Percentiles rank a stretch among this genome's conserved stretches.
phyloP scores from a whole-genome alignment of 2,113 vertebrate species.

The Acanthochromis polyacanthus region DNA sequence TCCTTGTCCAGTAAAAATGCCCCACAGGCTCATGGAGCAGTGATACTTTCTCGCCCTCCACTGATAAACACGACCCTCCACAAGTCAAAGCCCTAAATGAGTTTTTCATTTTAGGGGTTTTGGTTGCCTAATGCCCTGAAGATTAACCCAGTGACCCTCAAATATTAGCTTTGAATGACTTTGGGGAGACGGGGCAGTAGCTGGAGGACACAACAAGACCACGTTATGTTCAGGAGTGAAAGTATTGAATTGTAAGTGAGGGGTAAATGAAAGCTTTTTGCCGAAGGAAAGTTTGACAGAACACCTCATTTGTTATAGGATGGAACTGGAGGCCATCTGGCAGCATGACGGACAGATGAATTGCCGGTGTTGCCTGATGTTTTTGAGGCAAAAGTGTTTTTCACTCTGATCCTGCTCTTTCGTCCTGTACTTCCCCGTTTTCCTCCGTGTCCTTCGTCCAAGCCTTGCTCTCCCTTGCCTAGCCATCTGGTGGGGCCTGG shows the following conservation, averaged over 20 bases:
- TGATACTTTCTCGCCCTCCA: conserved; percentile 38
- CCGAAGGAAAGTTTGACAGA: conserved; percentile 1
- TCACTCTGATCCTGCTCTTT: conserved; percentile 39
- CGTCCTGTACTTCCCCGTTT: conserved; percentile 47
- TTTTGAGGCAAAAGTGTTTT: conserved; percentile 39
- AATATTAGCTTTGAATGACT: conserved; percentile 72
- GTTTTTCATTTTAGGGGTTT: conserved; percentile 73
- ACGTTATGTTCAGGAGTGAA: not conserved
- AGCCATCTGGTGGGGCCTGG: conserved; percentile 76
- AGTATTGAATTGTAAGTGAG: not conserved
- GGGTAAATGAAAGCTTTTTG: not conserved
- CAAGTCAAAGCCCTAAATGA: conserved; percentile 63
- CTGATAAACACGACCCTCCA: conserved; percentile 58
- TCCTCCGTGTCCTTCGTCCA: conserved; percentile 57
- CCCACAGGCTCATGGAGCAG: conserved; percentile 7
- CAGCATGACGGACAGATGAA: not conserved
- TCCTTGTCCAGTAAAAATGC: not conserved
- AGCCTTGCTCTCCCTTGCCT: conserved; percentile 53
- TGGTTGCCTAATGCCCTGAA: conserved; percentile 55
- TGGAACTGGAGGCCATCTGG: conserved; percentile 23
- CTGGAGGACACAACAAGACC: conserved; percentile 26
- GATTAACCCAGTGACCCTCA: conserved; percentile 78
- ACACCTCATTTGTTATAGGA: conserved; percentile 1
- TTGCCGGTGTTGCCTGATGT: conserved; percentile 46
- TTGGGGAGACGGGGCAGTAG: conserved; percentile 22